phyloP scores from a whole-genome alignment of 2,797 vertebrate species.

The Pseudochirops cupreus region DNA sequence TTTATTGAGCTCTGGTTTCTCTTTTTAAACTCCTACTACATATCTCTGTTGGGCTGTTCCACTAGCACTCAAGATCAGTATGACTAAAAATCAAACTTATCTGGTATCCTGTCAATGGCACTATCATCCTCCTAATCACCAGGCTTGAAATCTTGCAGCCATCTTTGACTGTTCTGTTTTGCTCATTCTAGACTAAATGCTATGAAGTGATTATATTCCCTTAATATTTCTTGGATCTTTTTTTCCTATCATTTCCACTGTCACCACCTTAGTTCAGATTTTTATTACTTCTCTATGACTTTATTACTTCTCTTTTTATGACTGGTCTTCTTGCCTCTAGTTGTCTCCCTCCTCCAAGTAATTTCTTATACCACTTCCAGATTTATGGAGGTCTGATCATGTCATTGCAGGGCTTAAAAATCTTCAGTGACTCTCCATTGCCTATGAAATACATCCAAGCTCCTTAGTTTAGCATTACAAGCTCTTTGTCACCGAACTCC shows the following conservation, averaged over 20 bases:
- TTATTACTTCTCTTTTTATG: too few relatives aligned
- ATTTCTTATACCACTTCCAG: neutral
- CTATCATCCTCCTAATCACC: neutral
- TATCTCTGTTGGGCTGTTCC: neutral
- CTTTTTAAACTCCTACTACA: neutral
- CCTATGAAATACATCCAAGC: neutral
- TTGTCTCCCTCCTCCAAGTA: neutral
- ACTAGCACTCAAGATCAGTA: neutral
- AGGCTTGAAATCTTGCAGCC: neutral
- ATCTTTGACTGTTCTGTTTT: neutral
- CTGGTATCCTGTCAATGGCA: neutral
- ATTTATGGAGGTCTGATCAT: neutral
- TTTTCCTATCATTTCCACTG: neutral
- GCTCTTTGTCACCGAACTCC: neutral
- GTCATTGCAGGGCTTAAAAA: neutral
- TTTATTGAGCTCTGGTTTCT: neutral
- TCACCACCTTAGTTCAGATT: too few relatives aligned
- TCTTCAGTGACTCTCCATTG: neutral
- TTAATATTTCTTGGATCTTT: neutral
- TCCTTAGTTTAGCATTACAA: neutral
- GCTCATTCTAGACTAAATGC: neutral
- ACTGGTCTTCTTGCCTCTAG: too few relatives aligned
- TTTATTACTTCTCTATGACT: neutral
- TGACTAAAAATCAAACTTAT: neutral
- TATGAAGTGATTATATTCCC: neutral